Conservation (phyloP, 2,113 vertebrate genomes). For the Sphyrna mokarran region DNA sequence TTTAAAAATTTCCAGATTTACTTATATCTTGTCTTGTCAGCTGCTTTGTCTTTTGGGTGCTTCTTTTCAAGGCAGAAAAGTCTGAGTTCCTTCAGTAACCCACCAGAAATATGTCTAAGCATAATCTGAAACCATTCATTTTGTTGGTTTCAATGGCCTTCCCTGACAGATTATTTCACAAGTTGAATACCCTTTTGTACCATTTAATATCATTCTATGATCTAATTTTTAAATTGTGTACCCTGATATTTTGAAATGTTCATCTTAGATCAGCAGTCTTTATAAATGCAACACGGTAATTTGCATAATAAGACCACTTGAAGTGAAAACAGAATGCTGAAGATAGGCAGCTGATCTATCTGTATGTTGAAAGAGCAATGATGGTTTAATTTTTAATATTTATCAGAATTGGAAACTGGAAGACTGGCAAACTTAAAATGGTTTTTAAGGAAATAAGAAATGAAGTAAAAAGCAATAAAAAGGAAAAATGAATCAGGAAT, state of each 20-base stretch:
- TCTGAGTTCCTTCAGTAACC: background rate
- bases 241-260: background rate
- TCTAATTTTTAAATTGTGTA: background rate
- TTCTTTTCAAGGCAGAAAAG: background rate
- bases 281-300: background rate
- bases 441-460: background rate
- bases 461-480: background rate
- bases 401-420: background rate
- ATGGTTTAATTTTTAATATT: background rate
- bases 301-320: background rate
- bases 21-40: background rate
- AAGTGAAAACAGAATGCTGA: background rate
- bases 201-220: background rate
- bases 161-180: background rate
- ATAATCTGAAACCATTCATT: background rate
- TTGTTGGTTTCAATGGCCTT: background rate
- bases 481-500: background rate
- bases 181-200: background rate
- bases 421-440: background rate
- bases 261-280: background rate
- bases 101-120: background rate
- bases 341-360: background rate
- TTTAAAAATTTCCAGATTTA: background rate
- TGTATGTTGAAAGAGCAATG: background rate
- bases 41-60: background rate